Evolutionary conservation across 1,140 invertebrate species (phyloP).

Genomic region (Zeugodacus cucurbitae): DNA sequence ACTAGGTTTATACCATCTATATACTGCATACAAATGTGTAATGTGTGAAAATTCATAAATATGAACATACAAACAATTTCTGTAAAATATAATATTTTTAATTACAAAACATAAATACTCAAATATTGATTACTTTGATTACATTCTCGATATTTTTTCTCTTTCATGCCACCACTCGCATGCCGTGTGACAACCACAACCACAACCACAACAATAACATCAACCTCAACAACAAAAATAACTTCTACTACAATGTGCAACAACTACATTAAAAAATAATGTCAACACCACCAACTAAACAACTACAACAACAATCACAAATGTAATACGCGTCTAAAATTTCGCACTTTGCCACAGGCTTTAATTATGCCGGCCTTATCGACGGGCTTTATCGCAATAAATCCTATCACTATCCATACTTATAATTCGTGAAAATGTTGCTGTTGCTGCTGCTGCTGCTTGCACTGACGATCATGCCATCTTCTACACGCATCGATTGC

Average conservation of each 20-base stretch:
- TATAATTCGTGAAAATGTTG: constrained; percentile 57
- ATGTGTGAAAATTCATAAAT: no score
- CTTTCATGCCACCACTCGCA: background rate
- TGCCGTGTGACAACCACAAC: background rate
- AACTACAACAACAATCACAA: background rate
- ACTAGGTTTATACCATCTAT: no score
- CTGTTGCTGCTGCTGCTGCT: background rate
- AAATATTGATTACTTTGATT: background rate
- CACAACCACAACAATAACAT: background rate
- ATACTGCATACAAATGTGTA: no score
- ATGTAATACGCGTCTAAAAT: background rate
- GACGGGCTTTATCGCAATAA: constrained; percentile 64
- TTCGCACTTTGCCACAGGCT: constrained; percentile 46
- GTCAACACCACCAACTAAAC: background rate
- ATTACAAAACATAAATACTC: no score
- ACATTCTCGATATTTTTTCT: background rate
- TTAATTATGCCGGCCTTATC: constrained; percentile 62
- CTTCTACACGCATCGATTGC: background rate
- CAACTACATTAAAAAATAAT: background rate
- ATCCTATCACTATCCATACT: constrained; percentile 64
- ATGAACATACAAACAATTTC: no score
- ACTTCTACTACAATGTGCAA: background rate
- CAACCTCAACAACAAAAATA: background rate
- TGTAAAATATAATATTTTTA: no score
- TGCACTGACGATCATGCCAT: background rate